These are phyloP conservation scores for Hystrix cristata DNA, from an alignment of 2,113 vertebrate species.

Conservation along the genomic window DNA sequence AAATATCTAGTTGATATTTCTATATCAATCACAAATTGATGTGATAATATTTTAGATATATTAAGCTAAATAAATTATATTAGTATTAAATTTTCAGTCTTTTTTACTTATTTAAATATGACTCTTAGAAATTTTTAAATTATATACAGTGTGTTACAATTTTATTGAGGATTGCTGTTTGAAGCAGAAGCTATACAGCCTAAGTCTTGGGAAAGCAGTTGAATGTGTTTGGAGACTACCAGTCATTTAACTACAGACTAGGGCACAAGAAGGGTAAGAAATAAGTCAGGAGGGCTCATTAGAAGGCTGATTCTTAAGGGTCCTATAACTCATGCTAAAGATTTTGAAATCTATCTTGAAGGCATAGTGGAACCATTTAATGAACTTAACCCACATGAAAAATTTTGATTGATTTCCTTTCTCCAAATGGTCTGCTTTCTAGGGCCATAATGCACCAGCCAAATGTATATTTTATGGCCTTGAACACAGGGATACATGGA, in stretches of 20 bases:
- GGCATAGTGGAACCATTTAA: not conserved
- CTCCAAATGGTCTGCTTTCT: constrained; percentile 47
- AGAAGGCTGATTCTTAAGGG: not conserved
- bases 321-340: not conserved
- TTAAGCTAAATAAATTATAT: constrained; percentile 9
- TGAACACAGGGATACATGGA: not conserved
- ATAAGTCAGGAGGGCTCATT: not conserved
- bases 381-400: constrained; percentile 56
- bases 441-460: constrained; percentile 1
- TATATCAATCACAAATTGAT: constrained; percentile 16
- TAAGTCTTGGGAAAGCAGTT: constrained; percentile 16
- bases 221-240: not conserved
- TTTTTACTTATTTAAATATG: constrained; percentile 51
- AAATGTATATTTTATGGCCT: constrained; percentile 49
- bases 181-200: not conserved
- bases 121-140: not conserved
- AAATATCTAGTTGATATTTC: constrained; percentile 21
- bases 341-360: constrained; percentile 54
- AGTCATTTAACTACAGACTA: constrained; percentile 17
- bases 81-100: not conserved
- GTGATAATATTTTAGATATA: not conserved
- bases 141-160: not conserved
- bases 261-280: not conserved
- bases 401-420: constrained; percentile 62
- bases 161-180: constrained; percentile 15